Evolutionary conservation across 2,888 invertebrate genomes (phyloP), one percentile per base, ranked within the genome.

Genomic region (Theretra japonica): DNA sequence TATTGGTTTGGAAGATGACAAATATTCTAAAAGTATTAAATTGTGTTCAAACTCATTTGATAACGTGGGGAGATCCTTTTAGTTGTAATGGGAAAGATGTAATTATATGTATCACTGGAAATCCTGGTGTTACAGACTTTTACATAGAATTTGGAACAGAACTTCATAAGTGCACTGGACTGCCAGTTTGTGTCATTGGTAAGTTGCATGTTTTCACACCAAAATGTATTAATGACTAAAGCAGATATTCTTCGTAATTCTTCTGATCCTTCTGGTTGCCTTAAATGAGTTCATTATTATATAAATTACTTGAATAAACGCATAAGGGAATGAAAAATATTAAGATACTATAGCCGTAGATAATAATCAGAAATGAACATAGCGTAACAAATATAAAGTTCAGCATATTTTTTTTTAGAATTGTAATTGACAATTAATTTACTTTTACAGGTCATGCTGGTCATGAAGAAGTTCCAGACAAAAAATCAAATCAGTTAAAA

Each of bases 101-200:
- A 15, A 95, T 98, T 60, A 81, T 98, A 62, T 95, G 97, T 75
- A 96, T 98, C 76, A 96, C 98, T 33, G 98, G 99, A 48, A 99
- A 99, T 94, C 99, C 99, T 11, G 99, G 99, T 2, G 86, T 98
- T 30, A 95, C 97, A 0, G 96, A 96, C 73, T 98, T 97, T 88
- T 99, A 99, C 83, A 95, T 95, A 53, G 95, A 96, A 79, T 99
- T 98, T 88, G 95, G 97, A 76, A 91, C 95, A 60, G 92, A 95
- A 48, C 80, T 99, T 7, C 95, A 97, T 85, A 89, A 95, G 75
- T 94, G 93, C 71, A 91, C 97, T 50, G 91, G 93, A 70, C 92
- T 96, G 73, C 97, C 98, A 8, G 96, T 98, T 4, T 98, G 98
- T 97, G 95, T 97, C 53, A 90, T 99, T 73, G 97, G 96, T 95